A percentile compares a stretch with the other conserved stretches of the same genome.
Conservation (phyloP, 2,888 invertebrate genomes). For the Lithophane socia region DNA sequence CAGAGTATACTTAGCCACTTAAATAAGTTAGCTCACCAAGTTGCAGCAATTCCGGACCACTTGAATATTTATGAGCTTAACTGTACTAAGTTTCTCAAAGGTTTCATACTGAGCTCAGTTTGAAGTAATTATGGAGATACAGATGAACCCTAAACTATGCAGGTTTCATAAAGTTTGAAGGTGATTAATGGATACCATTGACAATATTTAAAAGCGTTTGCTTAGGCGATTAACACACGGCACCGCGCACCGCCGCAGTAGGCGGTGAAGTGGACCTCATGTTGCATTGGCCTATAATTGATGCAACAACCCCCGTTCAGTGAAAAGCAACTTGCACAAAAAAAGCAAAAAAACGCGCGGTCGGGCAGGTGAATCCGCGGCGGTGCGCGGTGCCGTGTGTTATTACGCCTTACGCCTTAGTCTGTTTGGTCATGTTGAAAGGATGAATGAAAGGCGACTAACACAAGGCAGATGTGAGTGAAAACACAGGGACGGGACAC, state of each 20-base stretch:
- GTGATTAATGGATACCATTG: neutral
- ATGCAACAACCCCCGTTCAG: no score
- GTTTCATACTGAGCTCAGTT: constrained; percentile 2
- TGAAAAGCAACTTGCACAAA: no score
- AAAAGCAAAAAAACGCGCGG: no score
- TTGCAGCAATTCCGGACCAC: constrained; percentile 2
- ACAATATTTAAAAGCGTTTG: no score
- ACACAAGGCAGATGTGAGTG: neutral
- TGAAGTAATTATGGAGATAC: constrained; percentile 10
- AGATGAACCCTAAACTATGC: neutral
- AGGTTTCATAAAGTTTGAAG: neutral
- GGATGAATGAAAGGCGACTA: neutral
- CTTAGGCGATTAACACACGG: no score
- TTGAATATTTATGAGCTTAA: constrained; percentile 37
- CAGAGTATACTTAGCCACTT: constrained; percentile 4
- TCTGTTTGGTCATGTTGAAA: neutral
- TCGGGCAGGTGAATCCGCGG: no score
- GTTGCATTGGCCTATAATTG: no score
- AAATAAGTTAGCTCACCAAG: constrained; percentile 26
- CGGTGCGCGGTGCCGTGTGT: no score
- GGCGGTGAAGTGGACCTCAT: no score
- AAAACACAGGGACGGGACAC: neutral
- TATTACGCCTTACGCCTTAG: no score
- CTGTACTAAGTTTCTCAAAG: constrained; percentile 30
- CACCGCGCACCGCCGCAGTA: no score